Base-by-base conservation (phyloP, 2,888 invertebrate genomes). In the Salticus scenicus region DNA sequence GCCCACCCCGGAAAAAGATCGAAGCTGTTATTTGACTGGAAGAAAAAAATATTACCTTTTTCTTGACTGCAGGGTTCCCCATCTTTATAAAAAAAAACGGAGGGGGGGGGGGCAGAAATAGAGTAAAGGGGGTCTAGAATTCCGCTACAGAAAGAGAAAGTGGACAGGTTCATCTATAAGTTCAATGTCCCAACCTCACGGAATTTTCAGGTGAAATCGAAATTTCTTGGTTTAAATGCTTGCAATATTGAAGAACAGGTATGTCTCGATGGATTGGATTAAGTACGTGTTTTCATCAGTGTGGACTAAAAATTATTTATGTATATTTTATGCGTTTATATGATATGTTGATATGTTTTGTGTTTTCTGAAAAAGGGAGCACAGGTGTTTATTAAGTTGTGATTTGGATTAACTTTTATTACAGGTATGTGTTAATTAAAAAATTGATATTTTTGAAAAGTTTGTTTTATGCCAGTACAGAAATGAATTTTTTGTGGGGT, bases 171-270 rank as follows among this genome's bases (percentile, higher is more conserved):
- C 77, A 77, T 71, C 33, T 37, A 51, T 57, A 69, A 73, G 83
- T 84, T 84, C 83, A 77, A 76, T 47, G 83, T 24, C 83, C 83
- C 51, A 57, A 70, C 70, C 70, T 42, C 42, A 72, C 83, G 77
- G 77, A 84, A 77, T 84, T 83, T 84, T 84, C 77, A 77, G 83
- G 83, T 77, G 83, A 73, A 67, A 77, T 72, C 66, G 77, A 73
- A 84, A 72, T 76, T 83, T 70, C 72, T 83, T 82, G 63, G 75
- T 69, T 71, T 72, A 72, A 28, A 33, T 33, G 33, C 47, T 63
- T 24, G 57, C 24, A 57, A 57, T 24, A 24, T 57, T 5, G 20
- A 4, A 5, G 20, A 57, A 57, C 57, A 57, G 57, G 57, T 57
- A 24, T 4, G 57, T 57, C 57, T 57, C 24, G 4, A 17, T 7